Evolutionary conservation across 2,113 vertebrate species (phyloP).

Genomic region (Balaenoptera acutorostrata): DNA sequence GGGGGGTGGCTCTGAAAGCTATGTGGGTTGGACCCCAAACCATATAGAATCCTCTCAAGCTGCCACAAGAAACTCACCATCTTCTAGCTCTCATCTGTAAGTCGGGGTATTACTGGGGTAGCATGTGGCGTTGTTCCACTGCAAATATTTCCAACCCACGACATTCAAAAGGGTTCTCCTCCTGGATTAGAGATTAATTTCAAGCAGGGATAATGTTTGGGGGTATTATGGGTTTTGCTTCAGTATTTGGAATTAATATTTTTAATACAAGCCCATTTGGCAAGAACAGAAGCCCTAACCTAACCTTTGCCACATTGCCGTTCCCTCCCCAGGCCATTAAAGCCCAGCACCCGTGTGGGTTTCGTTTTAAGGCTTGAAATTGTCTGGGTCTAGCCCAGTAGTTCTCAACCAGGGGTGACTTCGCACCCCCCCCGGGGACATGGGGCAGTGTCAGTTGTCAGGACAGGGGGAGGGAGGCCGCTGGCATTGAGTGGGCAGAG

Average conservation of each 20-base stretch:
- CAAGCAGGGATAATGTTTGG: background rate
- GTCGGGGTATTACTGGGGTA: background rate
- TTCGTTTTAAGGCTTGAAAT: background rate
- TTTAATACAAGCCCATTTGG: background rate
- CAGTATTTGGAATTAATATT: constrained; percentile 41
- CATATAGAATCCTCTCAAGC: background rate
- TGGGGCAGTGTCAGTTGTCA: background rate
- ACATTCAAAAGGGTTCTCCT: background rate
- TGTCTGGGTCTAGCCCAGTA: background rate
- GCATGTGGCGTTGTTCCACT: background rate
- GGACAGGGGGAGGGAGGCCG: background rate
- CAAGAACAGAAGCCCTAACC: background rate
- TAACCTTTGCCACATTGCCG: background rate
- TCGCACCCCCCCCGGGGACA: background rate
- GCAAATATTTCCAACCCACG: background rate
- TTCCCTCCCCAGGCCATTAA: background rate
- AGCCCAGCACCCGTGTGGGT: background rate
- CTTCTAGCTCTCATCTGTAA: background rate
- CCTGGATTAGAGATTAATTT: constrained; percentile 38
- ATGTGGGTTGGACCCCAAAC: constrained; percentile 26
- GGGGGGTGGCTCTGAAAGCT: background rate
- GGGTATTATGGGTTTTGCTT: background rate
- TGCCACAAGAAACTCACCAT: background rate
- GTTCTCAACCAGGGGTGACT: background rate
- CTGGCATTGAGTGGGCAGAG: background rate